Conservation (phyloP, 2,797 vertebrate species). For the Tokudaia muenninki region DNA sequence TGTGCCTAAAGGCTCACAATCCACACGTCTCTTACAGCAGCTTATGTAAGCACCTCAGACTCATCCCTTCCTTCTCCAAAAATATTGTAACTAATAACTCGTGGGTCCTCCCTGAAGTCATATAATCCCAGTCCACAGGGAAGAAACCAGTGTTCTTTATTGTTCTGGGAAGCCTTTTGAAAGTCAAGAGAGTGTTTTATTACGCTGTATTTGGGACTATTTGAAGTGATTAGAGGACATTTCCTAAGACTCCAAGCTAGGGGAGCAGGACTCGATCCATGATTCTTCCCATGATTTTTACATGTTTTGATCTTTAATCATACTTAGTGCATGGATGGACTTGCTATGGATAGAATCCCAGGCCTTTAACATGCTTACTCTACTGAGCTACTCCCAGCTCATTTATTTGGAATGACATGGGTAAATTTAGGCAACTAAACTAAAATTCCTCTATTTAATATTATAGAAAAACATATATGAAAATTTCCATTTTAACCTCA, state of each 20-base stretch:
- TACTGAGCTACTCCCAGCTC: not conserved
- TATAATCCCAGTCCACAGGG: not conserved
- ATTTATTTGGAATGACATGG: not conserved
- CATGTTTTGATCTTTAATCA: not conserved
- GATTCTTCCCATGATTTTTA: not conserved
- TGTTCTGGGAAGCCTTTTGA: slow-evolving; percentile 22
- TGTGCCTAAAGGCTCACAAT: not conserved
- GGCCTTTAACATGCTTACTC: not conserved
- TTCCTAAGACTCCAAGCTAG: not conserved
- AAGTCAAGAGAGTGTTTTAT: slow-evolving; percentile 46
- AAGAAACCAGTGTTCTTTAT: slow-evolving; percentile 36
- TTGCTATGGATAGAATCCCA: not conserved
- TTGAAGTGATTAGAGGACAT: not conserved
- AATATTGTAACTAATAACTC: slow-evolving; percentile 28
- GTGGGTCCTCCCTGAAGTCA: not conserved
- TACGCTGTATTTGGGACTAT: slow-evolving; percentile 46
- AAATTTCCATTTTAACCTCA: not conserved
- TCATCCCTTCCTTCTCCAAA: not conserved
- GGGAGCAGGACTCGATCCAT: not conserved
- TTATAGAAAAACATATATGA: not conserved
- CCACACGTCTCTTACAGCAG: not conserved
- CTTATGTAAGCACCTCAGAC: not conserved
- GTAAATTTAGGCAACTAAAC: not conserved
- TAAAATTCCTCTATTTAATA: slow-evolving; percentile 22
- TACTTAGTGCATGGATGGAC: not conserved